A percentile compares a stretch with the other conserved stretches of the same genome.
phyloP scores from a whole-genome alignment of 2,888 invertebrate genomes.

The Drosophila ustulata region DNA sequence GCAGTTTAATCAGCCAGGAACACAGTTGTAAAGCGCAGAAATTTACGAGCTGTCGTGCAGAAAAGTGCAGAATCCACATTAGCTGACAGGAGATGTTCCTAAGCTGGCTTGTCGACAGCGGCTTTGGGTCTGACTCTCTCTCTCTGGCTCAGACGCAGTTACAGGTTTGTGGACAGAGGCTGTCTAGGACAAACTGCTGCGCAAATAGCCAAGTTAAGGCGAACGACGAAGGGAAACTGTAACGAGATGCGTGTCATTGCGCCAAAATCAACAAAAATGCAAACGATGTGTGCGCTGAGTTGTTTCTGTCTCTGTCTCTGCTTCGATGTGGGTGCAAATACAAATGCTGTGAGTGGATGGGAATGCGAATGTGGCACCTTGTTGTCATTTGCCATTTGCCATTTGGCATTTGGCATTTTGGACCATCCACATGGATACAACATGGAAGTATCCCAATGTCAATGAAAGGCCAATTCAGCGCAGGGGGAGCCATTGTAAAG shows the following conservation, averaged over 20 bases:
- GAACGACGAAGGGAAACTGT: slow-evolving; percentile 49
- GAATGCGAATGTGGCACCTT: slow-evolving; percentile 30
- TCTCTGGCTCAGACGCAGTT: not conserved
- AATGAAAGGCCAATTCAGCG: slow-evolving; percentile 65
- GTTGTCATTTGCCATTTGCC: slow-evolving; percentile 30
- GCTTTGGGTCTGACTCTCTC: slow-evolving; percentile 30
- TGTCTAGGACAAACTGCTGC: slow-evolving; percentile 45
- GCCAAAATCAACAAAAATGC: slow-evolving; percentile 78
- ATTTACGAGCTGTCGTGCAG: slow-evolving; percentile 23
- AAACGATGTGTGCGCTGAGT: slow-evolving; percentile 69
- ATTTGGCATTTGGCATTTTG: slow-evolving; percentile 30
- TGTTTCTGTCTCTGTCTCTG: slow-evolving; percentile 22
- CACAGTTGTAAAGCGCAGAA: slow-evolving; percentile 11
- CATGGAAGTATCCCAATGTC: slow-evolving; percentile 32
- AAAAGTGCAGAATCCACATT: slow-evolving; percentile 16
- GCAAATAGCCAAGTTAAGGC: slow-evolving; percentile 39
- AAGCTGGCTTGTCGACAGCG: slow-evolving; percentile 52
- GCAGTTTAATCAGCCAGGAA: slow-evolving; percentile 6
- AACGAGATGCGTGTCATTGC: slow-evolving; percentile 76
- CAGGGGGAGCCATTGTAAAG: slow-evolving; percentile 46
- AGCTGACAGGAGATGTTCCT: slow-evolving; percentile 36
- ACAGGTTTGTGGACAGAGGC: slow-evolving; percentile 35
- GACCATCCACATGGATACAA: slow-evolving; percentile 16
- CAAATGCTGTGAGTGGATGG: slow-evolving; percentile 4
- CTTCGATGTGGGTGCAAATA: too few relatives aligned